Evolutionary conservation across 92 coral and sea anemone genomes (phyloP), one percentile per base, ranked within the genome.

Genomic region (Umimayanthus kanabou): DNA sequence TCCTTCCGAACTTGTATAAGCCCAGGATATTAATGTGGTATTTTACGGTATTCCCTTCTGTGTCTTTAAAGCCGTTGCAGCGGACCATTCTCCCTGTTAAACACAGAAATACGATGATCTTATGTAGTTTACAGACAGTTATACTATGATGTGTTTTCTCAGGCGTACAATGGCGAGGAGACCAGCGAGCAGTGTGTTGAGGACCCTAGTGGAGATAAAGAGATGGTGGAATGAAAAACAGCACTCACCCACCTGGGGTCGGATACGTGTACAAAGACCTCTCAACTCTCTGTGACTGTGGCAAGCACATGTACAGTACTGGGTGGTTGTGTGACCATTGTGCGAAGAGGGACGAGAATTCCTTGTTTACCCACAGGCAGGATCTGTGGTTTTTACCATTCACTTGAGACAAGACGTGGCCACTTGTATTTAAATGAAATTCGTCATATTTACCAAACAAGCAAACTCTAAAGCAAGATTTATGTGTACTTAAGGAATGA

Each of bases 191-290:
- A 0, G 11, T 92, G 94, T 57, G 61, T 74, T 22, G 81, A 57
- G 43, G 57, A 28, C 16, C 58, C 89, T 9, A 79, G 53, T 45
- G 25, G 25, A 88, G 86, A 88, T 71, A 83, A 81, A 6, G 20
- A 67, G 69, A 61, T 61, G 69, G 69, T 61, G 5, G 69, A 61
- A 61, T 61, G 69, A 61, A 18, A 23, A 61, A 61, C 6, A 23
- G 8, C 69, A 61, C 69, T 14, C 26, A 5, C 65, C 65, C 65
- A 57, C 65, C 65, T 23, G 23, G 65, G 23, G 9, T 47, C 10
- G 10, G 50, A 47, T 47, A 47, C 50, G 9, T 47, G 50, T 47
- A 47, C 50, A 13, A 15, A 53, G 58, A 53, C 1, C 58, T 53
- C 3, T 53, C 4, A 53, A 53, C 14, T 15, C 58, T 53, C 37